Percentiles rank a stretch among this genome's conserved stretches.
Conservation (phyloP, 2,797 vertebrate genomes). For the Heteromormyrus szaboi region DNA sequence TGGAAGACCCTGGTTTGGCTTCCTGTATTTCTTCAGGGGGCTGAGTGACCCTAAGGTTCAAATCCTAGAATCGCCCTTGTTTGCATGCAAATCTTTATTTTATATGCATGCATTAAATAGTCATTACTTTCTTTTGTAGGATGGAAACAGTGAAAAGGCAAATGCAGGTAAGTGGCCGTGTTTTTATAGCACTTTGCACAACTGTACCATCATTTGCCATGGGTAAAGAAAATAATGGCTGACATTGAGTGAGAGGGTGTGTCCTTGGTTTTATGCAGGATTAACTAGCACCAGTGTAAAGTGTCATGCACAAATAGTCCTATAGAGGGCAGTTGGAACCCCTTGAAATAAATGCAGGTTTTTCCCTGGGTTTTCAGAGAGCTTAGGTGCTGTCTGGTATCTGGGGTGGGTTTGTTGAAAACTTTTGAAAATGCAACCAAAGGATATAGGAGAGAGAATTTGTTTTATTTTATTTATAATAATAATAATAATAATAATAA, state of each 20-base stretch:
- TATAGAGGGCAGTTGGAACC: background rate
- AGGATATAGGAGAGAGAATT: background rate
- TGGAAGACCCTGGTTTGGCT: background rate
- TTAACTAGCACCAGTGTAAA: background rate
- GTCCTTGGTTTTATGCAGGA: background rate
- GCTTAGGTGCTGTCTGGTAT: background rate
- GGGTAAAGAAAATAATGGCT: background rate
- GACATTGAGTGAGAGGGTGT: background rate
- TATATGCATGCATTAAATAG: background rate
- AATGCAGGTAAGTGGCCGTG: constrained; percentile 49
- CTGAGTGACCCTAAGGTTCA: background rate
- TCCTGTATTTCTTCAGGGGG: background rate
- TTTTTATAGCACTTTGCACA: background rate
- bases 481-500: background rate
- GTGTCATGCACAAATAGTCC: background rate
- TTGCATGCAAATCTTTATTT: background rate
- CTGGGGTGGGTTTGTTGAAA: background rate
- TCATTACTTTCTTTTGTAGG: constrained; percentile 41
- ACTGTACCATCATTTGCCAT: background rate
- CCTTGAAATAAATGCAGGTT: background rate
- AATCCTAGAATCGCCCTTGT: background rate
- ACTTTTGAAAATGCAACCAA: background rate
- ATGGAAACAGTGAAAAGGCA: constrained; percentile 46
- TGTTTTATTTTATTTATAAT: background rate
- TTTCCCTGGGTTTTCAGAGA: background rate